Evolutionary conservation across 2,888 invertebrate genomes (phyloP), one percentile per base, ranked within the genome.

Genomic region (Agrilus mali): DNA sequence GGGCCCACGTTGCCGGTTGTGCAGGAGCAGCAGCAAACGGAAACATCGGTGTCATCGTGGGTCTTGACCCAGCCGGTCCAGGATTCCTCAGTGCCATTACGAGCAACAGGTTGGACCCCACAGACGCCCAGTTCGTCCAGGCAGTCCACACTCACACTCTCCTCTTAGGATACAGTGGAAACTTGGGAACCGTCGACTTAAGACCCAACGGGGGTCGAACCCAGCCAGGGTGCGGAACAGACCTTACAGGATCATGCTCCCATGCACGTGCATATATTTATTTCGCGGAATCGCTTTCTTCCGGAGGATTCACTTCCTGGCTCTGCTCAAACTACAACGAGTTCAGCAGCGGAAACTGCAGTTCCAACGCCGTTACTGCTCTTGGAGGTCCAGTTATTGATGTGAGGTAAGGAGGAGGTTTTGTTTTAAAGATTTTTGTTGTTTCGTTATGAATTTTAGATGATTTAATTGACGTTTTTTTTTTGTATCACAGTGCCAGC

Each of bases 241-340:
- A 64, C 45, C 3, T 57, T 4, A 36, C 49, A 7, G 60, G 60
- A n/a, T 38, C 53, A n/a, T 73, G 73, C 52, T 54, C 72, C 3
- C 73, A 73, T 52, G 49, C 52, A 2, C 59, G 70, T 35, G 57
- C 72, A 2, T 65, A 65, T 38, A 16, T 52, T 31, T 71, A 67
- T 48, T 71, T 62, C 45, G 63, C 65, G 2, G 72, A 73, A 56
- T 64, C 71, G 0, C 51, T 72, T 3, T 27, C 20, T 1, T 42
- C 22, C 7, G 42, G 50, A 32, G 55, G 58, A 27, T 70, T 67
- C 41, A 47, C 48, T 2, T 56, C 64, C 1, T 35, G 35, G 8
- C 20, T 42, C 12, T 59, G 59, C 40, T 43, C 46, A 6, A 50
- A 42, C 17, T 51, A 50, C 36, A 10, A 36, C 1, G 44, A 52